A percentile compares a stretch with the other conserved stretches of the same genome.
Evolutionary conservation across 53 echinoderm and acorn worm species (phyloP).

Genomic region (Stichopus horrens): DNA sequence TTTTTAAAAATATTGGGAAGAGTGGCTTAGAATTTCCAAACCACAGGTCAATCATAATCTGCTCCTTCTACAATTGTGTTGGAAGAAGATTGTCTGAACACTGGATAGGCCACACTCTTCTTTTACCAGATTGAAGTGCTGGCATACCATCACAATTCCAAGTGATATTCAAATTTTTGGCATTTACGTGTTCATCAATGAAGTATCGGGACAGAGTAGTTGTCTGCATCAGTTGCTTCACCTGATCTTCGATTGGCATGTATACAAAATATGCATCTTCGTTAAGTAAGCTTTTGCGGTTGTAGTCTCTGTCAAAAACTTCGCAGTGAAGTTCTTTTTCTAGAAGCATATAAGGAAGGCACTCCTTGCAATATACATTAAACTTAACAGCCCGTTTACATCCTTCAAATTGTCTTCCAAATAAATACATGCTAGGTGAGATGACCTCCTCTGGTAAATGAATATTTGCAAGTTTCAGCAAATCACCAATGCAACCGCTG

Average conservation of each 20-base stretch:
- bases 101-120: conserved; percentile 69
- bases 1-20: conserved; percentile 52
- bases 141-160: conserved; percentile 72
- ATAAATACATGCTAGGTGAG: neutral
- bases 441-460: conserved; percentile 22
- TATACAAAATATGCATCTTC: conserved; percentile 24
- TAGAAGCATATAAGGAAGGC: conserved; percentile 3
- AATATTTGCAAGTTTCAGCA: conserved; percentile 8
- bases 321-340: neutral
- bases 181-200: neutral
- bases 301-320: neutral
- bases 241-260: neutral
- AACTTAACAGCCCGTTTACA: neutral
- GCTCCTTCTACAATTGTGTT: neutral
- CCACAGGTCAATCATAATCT: conserved; percentile 47
- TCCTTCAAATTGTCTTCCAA: conserved; percentile 5
- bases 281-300: neutral
- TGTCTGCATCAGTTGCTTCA: neutral
- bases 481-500: neutral
- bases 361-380: conserved; percentile 24
- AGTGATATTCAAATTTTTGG: neutral
- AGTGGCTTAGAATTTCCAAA: conserved; percentile 49
- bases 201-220: neutral
- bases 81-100: conserved; percentile 15
- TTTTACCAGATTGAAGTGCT: conserved; percentile 59